These are phyloP conservation scores for Sabellastarte sp. DNA, from an alignment of 2,888 invertebrate species.

Conservation along the genomic window DNA sequence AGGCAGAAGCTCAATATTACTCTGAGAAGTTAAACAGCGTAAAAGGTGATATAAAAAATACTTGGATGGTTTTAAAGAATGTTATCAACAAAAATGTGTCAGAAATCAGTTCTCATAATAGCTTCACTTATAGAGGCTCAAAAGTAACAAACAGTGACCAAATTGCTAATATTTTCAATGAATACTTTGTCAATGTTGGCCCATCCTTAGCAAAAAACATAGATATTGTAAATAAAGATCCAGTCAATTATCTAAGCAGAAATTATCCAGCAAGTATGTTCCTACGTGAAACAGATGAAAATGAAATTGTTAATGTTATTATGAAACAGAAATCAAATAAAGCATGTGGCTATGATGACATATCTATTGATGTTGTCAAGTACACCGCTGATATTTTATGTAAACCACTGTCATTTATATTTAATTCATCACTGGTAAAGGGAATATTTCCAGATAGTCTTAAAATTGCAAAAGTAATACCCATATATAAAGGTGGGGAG, in stretches of 20 bases:
- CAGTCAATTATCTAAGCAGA: not conserved
- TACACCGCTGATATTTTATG: not conserved
- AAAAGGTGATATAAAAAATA: not conserved
- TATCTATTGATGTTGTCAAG: not conserved
- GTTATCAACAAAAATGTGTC: too few relatives aligned
- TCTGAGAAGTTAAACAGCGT: not conserved
- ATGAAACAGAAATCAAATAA: not conserved
- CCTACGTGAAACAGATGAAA: not conserved
- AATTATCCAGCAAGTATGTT: not conserved
- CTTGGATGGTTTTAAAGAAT: too few relatives aligned
- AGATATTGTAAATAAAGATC: not conserved
- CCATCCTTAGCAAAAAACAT: not conserved
- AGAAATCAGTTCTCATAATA: not conserved
- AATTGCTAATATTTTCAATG: constrained; percentile 1
- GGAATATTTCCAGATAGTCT: not conserved
- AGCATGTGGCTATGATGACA: not conserved
- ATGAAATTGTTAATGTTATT: not conserved
- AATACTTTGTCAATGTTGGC: constrained; percentile 3
- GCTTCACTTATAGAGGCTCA: not conserved
- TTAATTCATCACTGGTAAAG: not conserved
- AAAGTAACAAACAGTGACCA: not conserved
- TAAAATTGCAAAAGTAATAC: not conserved
- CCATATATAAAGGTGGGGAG: not conserved
- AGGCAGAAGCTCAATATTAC: not conserved
- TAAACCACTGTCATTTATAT: not conserved